Evolutionary conservation across 2,888 invertebrate species (phyloP).

Genomic region (Philereme vetulata): DNA sequence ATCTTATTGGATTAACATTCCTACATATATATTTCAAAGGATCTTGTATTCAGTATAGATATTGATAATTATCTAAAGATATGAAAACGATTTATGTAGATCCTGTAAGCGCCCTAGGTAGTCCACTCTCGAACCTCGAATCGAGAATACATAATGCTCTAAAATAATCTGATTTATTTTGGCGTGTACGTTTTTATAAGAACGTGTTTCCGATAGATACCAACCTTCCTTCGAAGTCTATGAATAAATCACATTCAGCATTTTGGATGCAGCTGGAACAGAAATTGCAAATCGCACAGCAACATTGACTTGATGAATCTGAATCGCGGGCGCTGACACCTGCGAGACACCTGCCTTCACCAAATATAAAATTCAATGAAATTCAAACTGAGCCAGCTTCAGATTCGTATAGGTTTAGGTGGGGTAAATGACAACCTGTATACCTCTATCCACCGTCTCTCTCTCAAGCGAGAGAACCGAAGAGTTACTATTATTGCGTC

Average conservation of each 20-base stretch:
- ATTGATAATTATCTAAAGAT: too few species aligned
- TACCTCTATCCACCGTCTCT: background rate
- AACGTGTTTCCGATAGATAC: background rate
- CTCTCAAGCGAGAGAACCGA: too few species aligned
- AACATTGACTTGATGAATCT: constrained; percentile 33
- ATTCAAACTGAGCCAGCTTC: constrained; percentile 29
- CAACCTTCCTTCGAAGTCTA: background rate
- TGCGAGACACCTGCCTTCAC: constrained; percentile 35
- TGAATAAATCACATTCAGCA: constrained; percentile 19
- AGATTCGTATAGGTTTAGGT: constrained; percentile 20
- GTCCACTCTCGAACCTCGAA: too few species aligned
- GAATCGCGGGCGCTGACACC: constrained; percentile 32
- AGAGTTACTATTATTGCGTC: background rate
- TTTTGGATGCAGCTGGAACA: constrained; percentile 31
- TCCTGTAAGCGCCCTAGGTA: too few species aligned
- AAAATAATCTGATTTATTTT: too few species aligned
- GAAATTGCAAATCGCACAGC: constrained; percentile 29
- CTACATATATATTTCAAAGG: too few species aligned
- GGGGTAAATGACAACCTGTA: constrained; percentile 19
- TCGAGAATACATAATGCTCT: too few species aligned
- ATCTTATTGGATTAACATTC: too few species aligned
- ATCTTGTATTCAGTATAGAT: too few species aligned
- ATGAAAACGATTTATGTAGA: too few species aligned
- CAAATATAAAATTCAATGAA: constrained; percentile 36
- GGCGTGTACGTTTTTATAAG: background rate